Percentiles rank a stretch among this genome's conserved stretches.
phyloP scores from a whole-genome alignment of 2,113 vertebrate genomes.

The Elachura formosa region DNA sequence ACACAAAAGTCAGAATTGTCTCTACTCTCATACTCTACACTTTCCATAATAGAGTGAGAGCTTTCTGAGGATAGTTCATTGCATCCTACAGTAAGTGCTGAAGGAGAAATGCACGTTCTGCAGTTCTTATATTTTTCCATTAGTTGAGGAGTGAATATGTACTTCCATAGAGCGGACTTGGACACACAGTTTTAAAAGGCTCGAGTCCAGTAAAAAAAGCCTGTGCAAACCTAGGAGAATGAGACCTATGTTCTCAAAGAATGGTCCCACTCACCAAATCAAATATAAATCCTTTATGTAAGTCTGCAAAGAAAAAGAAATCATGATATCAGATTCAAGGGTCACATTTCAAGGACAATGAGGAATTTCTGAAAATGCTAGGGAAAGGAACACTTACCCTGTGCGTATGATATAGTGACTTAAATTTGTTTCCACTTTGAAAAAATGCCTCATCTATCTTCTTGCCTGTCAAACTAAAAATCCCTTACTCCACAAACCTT shows the following conservation, averaged over 20 bases:
- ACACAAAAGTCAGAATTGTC: not conserved
- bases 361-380: not conserved
- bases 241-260: not conserved
- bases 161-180: not conserved
- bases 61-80: not conserved
- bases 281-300: not conserved
- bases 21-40: not conserved
- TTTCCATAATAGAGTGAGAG: not conserved
- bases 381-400: not conserved
- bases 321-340: not conserved
- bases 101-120: not conserved
- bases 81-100: not conserved
- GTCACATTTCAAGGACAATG: not conserved
- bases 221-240: not conserved
- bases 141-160: not conserved
- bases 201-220: not conserved
- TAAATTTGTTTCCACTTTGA: not conserved
- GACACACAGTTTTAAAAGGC: not conserved
- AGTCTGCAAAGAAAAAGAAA: not conserved
- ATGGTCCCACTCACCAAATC: not conserved
- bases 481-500: not conserved
- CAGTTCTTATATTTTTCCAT: not conserved
- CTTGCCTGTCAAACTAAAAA: not conserved
- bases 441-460: conserved; percentile 18
- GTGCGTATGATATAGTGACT: not conserved